Conservation (phyloP, 2,113 vertebrate species). For the Theropithecus gelada region DNA sequence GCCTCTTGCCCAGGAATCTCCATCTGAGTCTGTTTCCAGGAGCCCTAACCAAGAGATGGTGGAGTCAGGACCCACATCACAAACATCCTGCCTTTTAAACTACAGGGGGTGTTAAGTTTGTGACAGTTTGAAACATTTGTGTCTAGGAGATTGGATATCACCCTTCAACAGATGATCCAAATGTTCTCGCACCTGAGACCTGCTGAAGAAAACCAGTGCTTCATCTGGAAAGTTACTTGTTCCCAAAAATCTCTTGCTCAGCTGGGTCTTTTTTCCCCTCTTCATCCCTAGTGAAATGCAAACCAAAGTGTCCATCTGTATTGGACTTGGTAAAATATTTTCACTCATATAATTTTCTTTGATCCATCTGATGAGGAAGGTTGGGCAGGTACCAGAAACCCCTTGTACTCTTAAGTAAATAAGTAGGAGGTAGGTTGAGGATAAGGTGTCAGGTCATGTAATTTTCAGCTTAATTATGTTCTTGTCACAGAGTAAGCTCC, state of each 20-base stretch:
- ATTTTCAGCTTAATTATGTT: not conserved
- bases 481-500: not conserved
- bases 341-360: not conserved
- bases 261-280: not conserved
- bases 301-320: not conserved
- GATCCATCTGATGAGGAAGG: not conserved
- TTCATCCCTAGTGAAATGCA: not conserved
- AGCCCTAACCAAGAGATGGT: no score
- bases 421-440: not conserved
- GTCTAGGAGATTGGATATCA: no score
- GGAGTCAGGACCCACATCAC: no score
- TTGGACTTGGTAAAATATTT: not conserved
- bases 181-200: not conserved
- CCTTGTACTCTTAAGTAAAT: not conserved
- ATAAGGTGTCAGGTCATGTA: not conserved
- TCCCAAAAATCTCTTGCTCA: not conserved
- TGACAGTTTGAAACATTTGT: no score
- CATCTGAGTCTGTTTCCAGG: no score
- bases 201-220: not conserved
- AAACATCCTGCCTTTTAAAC: no score
- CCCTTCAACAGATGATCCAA: no score
- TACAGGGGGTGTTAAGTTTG: no score
- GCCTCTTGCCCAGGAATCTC: no score
- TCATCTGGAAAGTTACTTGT: not conserved
- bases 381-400: not conserved